A percentile compares a stretch with the other conserved stretches of the same genome.
Evolutionary conservation across 2,113 vertebrate genomes (phyloP).

Genomic region (Ailuropoda melanoleuca): DNA sequence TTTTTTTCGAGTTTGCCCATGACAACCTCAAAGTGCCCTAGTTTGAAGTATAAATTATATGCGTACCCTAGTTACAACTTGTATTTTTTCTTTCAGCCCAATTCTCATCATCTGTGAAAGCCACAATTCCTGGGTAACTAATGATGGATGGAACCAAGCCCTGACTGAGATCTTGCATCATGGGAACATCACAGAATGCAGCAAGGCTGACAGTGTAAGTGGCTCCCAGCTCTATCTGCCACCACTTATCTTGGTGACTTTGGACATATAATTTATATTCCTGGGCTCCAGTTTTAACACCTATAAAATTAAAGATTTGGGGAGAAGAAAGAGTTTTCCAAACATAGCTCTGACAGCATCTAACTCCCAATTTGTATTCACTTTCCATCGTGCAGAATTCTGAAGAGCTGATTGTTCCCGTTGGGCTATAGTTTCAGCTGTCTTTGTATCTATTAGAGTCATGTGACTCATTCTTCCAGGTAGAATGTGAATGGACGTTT

Average conservation of each 20-base stretch:
- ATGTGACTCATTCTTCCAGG: neutral
- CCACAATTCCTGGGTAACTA: neutral
- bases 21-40: neutral
- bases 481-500: neutral
- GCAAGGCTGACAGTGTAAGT: neutral
- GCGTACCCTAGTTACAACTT: neutral
- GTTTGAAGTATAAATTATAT: neutral
- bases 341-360: neutral
- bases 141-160: neutral
- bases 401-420: neutral
- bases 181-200: neutral
- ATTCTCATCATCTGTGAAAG: neutral
- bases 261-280: neutral
- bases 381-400: fast-evolving
- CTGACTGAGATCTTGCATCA: fast-evolving
- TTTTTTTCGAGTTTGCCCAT: neutral
- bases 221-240: fast-evolving
- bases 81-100: neutral
- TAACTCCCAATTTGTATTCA: neutral
- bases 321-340: fast-evolving
- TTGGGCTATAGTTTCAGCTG: neutral
- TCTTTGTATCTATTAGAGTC: neutral
- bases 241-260: neutral
- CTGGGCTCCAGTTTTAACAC: neutral
- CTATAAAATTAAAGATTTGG: neutral